phyloP scores from a whole-genome alignment of 2,888 invertebrate genomes.

The Ecdyonurus torrentis region DNA sequence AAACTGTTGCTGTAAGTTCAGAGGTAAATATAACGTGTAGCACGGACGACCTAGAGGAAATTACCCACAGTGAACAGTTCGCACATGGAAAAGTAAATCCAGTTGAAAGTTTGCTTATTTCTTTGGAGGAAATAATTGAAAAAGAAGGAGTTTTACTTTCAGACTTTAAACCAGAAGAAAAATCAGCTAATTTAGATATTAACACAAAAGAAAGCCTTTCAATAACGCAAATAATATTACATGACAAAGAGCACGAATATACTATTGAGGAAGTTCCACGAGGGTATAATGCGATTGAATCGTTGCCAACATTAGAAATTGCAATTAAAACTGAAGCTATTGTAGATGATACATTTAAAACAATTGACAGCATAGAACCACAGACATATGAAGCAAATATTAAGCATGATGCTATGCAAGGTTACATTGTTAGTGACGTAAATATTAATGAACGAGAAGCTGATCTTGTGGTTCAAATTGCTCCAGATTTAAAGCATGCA shows the following conservation, averaged over 20 bases:
- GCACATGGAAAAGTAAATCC: constrained; percentile 1
- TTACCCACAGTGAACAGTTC: neutral
- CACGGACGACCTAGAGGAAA: neutral
- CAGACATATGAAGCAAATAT: constrained; percentile 24
- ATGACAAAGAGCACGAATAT: constrained; percentile 23
- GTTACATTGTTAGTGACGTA: constrained; percentile 21
- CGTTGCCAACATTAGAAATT: neutral
- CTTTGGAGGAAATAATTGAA: constrained; percentile 26
- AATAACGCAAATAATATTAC: constrained; percentile 23
- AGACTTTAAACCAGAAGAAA: constrained; percentile 33
- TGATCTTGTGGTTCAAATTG: constrained; percentile 22
- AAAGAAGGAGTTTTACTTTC: constrained; percentile 31
- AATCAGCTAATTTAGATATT: constrained; percentile 25
- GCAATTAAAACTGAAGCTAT: constrained; percentile 22
- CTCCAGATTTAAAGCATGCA: constrained; percentile 21
- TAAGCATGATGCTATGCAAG: constrained; percentile 21
- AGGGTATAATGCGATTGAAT: neutral
- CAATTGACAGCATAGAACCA: too few relatives aligned
- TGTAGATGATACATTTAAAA: constrained; percentile 30
- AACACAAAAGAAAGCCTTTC: constrained; percentile 19
- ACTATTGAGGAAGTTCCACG: neutral
- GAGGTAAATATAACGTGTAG: neutral
- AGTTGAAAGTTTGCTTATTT: constrained; percentile 18
- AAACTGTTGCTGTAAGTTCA: neutral
- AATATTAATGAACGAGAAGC: constrained; percentile 19